Evolutionary conservation across 2,888 invertebrate species (phyloP).

Genomic region (Synergus laeviventris): DNA sequence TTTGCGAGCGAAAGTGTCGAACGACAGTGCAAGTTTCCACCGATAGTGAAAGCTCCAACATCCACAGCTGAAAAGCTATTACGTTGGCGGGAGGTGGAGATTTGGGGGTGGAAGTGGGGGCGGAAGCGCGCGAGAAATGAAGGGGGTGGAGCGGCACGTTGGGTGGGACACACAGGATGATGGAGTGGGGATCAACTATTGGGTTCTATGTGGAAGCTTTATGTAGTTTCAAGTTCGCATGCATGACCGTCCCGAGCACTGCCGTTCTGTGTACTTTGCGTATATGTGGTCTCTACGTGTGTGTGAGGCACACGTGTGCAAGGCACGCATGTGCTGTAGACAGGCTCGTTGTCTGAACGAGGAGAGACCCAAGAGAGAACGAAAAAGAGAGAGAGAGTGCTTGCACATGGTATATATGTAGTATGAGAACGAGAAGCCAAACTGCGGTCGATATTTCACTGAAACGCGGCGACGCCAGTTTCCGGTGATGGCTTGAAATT

Average conservation of each 20-base stretch:
- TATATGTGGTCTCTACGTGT: not conserved
- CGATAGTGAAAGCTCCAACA: slow-evolving; percentile 73
- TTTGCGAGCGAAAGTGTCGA: slow-evolving; percentile 67
- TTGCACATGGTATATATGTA: slow-evolving; percentile 10
- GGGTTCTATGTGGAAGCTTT: slow-evolving; percentile 46
- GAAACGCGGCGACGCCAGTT: slow-evolving; percentile 43
- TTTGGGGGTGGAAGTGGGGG: slow-evolving; percentile 58
- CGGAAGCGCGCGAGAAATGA: slow-evolving; percentile 49
- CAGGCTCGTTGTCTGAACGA: slow-evolving; percentile 49
- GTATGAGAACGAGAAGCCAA: slow-evolving; percentile 43
- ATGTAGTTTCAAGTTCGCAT: slow-evolving; percentile 47
- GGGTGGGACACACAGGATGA: slow-evolving; percentile 58
- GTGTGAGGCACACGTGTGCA: slow-evolving; percentile 44
- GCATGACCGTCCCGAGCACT: slow-evolving; percentile 38
- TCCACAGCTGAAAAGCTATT: slow-evolving; percentile 71
- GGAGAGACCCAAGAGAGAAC: slow-evolving; percentile 28
- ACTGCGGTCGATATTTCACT: slow-evolving; percentile 51
- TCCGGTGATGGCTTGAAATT: slow-evolving; percentile 42
- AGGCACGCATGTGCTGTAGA: slow-evolving; percentile 41
- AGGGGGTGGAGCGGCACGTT: not conserved
- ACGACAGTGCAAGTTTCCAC: slow-evolving; percentile 72
- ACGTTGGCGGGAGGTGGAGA: slow-evolving; percentile 54
- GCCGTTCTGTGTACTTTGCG: slow-evolving; percentile 32
- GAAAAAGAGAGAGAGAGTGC: not conserved
- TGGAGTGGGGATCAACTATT: slow-evolving; percentile 52